Evolutionary conservation across 1,140 invertebrate genomes (phyloP).

Genomic region (Centruroides vittatus): DNA sequence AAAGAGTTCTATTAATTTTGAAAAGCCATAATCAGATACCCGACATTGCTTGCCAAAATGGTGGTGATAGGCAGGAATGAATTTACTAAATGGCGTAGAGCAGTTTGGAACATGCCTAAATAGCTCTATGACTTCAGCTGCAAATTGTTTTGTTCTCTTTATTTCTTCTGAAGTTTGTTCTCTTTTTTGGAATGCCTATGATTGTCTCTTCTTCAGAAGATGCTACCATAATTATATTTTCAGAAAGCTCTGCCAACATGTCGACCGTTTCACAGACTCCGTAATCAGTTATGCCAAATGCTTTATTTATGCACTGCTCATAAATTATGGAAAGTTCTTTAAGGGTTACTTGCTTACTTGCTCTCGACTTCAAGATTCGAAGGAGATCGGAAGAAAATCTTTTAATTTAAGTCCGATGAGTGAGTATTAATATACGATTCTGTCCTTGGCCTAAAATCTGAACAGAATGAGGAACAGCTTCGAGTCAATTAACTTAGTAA

Average conservation of each 20-base stretch:
- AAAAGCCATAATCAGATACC: conserved; percentile 85
- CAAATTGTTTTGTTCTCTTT: conserved; percentile 55
- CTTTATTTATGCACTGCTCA: conserved; percentile 48
- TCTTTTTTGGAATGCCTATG: conserved; percentile 53
- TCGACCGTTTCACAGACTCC: conserved; percentile 61
- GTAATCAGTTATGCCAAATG: conserved; percentile 63
- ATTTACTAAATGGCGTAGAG: conserved; percentile 77
- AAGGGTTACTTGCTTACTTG: conserved; percentile 52
- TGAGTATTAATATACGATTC: conserved; percentile 67
- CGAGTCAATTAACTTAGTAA: conserved; percentile 82
- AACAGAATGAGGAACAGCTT: conserved; percentile 56
- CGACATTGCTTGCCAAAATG: conserved; percentile 86
- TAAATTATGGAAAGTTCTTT: conserved; percentile 59
- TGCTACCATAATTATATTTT: conserved; percentile 49
- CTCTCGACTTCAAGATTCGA: conserved; percentile 63
- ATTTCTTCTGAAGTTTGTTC: conserved; percentile 61
- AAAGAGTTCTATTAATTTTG: conserved; percentile 81
- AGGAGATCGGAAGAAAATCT: conserved; percentile 78
- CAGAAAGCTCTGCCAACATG: conserved; percentile 53
- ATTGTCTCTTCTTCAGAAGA: conserved; percentile 29
- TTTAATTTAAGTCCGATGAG: conserved; percentile 70
- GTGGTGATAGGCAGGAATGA: conserved; percentile 89
- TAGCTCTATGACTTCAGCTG: conserved; percentile 61
- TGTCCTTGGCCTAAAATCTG: conserved; percentile 79
- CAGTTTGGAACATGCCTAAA: conserved; percentile 71